Base-by-base conservation (phyloP, 2,888 invertebrate species). In the Drosophila quasianomalipes region DNA sequence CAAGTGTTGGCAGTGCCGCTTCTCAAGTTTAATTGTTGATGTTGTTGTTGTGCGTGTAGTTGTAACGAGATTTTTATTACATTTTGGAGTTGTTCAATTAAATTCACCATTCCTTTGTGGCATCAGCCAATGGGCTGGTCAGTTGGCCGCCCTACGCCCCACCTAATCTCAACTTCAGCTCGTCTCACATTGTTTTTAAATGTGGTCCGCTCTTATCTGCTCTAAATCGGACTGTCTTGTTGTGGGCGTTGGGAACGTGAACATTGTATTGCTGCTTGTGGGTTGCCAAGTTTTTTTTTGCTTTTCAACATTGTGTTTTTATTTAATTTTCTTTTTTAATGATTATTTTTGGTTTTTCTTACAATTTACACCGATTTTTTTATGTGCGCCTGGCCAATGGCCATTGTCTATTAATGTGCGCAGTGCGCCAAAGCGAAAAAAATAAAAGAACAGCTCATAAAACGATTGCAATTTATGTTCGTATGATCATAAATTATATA, bases 61-160 rank as follows among this genome's bases (percentile, higher is more conserved):
- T 60, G 61, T 28, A 63, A 57, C 54, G 22, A 41, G 54, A 59
- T 47, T 79, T 72, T 80, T 66, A 68, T 87, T 80, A 58, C 69
- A 68, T 77, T 70, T 76, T 69, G 70, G 73, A 79, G 77, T 82
- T 85, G 85, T 87, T 82, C 77, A 85, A 85, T 89, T 85, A 85
- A 83, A 69, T 85, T 75, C 73, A 63, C 72, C 74, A 79, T 76
- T 73, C 59, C 61, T 68, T 58, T 85, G 55, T 68, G 64, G 41
- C 64, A 61, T 33, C 53, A 19, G 49, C 57, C 51, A 69, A 65
- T 14, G 22, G 5, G 22, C 26, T 52, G 70, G 60, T 39, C 64
- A 70, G 44, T 51, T 22, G 26, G 5, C 14, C 16, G 16, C 57
- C 22, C 22, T 7, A 7, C 28, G 9, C 6, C 16, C 1, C 14